Evolutionary conservation across 2,797 vertebrate species (phyloP).

Genomic region (Orientallactaga sibirica): DNA sequence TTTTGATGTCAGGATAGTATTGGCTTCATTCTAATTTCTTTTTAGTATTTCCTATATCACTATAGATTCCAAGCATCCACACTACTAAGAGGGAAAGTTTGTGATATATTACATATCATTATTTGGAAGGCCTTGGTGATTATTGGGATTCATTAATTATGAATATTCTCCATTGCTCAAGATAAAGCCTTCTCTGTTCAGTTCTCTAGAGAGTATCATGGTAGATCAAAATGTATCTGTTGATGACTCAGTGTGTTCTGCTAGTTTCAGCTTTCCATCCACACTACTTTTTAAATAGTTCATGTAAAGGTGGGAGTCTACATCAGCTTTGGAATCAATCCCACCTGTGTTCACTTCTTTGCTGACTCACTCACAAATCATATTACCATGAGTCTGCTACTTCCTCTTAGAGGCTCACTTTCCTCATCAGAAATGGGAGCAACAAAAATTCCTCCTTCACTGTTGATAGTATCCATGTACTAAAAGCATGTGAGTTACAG

Average conservation of each 20-base stretch:
- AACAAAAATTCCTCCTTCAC: not conserved
- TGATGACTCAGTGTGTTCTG: not conserved
- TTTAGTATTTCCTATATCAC: not conserved
- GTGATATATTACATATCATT: constrained; percentile 46
- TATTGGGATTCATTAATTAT: constrained; percentile 1
- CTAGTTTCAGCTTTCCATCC: constrained; percentile 10
- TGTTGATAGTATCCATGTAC: not conserved
- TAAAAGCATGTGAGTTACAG: not conserved
- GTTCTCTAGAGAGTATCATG: constrained; percentile 5
- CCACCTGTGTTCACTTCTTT: not conserved
- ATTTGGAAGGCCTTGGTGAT: constrained; percentile 37
- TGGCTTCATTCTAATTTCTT: not conserved
- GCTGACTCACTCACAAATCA: not conserved
- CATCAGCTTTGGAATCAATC: not conserved
- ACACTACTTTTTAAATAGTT: not conserved
- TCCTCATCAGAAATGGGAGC: constrained; percentile 39
- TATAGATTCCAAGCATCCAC: constrained; percentile 36
- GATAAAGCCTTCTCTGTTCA: not conserved
- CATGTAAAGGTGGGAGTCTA: not conserved
- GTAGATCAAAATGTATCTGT: not conserved
- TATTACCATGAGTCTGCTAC: not conserved
- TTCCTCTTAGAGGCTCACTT: not conserved
- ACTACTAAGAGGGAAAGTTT: constrained; percentile 50
- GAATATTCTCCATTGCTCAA: not conserved
- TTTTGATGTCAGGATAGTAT: not conserved